Evolutionary conservation across 2,113 vertebrate genomes (phyloP).

Genomic region (Ictalurus punctatus): DNA sequence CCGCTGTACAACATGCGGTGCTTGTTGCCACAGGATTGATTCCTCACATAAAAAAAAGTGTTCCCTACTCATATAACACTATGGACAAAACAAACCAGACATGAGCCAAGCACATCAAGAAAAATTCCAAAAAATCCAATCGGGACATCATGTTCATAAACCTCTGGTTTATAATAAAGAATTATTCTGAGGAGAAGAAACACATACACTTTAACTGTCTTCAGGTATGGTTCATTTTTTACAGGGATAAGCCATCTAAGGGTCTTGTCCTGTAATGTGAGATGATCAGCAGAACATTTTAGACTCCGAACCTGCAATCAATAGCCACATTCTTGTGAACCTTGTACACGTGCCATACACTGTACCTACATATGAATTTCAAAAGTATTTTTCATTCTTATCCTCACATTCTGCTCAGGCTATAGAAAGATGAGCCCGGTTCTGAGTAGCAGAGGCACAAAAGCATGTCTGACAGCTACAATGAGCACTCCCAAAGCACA

Average conservation of each 20-base stretch:
- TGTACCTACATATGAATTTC: background rate
- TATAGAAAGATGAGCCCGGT: conserved; percentile 9
- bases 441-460: background rate
- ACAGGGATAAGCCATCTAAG: background rate
- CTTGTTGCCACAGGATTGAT: background rate
- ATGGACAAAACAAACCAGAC: background rate
- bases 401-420: background rate
- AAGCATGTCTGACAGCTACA: conserved; percentile 22
- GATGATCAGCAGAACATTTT: background rate
- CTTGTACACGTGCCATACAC: background rate
- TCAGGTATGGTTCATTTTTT: background rate
- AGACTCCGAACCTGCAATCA: background rate
- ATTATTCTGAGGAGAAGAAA: background rate
- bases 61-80: background rate
- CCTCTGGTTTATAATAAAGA: background rate
- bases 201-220: background rate
- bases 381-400: background rate
- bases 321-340: background rate
- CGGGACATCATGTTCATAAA: background rate
- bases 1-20: background rate
- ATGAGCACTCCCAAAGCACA: conserved; percentile 2
- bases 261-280: background rate
- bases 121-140: background rate
- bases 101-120: background rate
- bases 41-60: background rate